Conservation (phyloP, 2,113 vertebrate genomes). For the Coryphaenoides rupestris region DNA sequence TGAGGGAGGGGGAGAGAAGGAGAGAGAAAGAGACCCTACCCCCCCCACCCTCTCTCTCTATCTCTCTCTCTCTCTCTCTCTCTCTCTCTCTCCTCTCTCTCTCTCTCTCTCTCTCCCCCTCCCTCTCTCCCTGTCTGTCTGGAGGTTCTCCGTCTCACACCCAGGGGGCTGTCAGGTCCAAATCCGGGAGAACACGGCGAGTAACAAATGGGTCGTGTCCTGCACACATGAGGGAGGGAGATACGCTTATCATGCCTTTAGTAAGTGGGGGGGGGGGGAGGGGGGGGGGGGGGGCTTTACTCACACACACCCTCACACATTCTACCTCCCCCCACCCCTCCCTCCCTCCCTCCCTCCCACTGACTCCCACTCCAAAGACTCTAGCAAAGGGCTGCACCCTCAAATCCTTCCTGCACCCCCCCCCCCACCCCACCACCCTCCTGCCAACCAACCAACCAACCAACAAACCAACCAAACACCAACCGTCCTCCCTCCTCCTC, state of each 20-base stretch:
- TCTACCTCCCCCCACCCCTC: background rate
- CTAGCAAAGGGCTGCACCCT: too few relatives aligned
- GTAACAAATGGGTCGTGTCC: constrained; percentile 69
- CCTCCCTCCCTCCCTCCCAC: constrained; percentile 12
- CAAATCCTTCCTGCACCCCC: background rate
- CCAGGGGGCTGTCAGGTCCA: constrained; percentile 50
- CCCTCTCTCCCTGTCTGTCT: constrained; percentile 20
- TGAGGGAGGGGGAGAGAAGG: too few relatives aligned
- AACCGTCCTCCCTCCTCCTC: background rate
- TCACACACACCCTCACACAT: constrained; percentile 10
- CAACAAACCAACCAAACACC: background rate
- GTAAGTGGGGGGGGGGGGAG: too few relatives aligned
- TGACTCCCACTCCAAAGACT: background rate
- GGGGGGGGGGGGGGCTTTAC: constrained; percentile 48
- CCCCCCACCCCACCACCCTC: background rate
- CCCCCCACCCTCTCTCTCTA: background rate
- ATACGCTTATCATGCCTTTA: constrained; percentile 62
- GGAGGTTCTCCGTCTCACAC: constrained; percentile 39
- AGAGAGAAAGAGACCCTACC: background rate
- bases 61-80: background rate
- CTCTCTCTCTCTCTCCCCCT: constrained; percentile 11
- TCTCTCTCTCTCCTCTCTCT: background rate
- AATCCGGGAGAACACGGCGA: constrained; percentile 55
- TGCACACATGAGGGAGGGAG: constrained; percentile 59
- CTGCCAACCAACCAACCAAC: too few relatives aligned